phyloP scores from a whole-genome alignment of 2,888 invertebrate species.

The Cataglyphis rosenhaueri region DNA sequence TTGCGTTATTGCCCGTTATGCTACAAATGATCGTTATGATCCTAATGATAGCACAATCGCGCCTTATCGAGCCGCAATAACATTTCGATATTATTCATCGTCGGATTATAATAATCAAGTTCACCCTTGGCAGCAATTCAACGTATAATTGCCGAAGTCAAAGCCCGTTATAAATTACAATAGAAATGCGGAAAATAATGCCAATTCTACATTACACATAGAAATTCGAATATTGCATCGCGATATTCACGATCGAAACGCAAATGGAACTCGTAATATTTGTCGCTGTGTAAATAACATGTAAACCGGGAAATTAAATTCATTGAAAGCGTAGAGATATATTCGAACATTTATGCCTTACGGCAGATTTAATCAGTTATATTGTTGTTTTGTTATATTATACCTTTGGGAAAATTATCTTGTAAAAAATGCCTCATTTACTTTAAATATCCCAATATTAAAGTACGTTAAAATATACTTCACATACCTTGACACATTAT shows the following conservation, averaged over 20 bases:
- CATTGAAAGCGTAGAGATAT: neutral
- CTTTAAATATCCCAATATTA: constrained; percentile 12
- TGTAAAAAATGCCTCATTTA: constrained; percentile 2
- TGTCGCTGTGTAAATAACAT: constrained; percentile 31
- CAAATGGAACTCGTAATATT: constrained; percentile 26
- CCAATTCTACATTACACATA: neutral
- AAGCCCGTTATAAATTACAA: neutral
- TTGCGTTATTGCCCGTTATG: neutral
- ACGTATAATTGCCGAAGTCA: neutral
- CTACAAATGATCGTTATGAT: constrained; percentile 17
- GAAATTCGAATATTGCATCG: neutral
- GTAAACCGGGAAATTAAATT: constrained; percentile 45
- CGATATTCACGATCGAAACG: constrained; percentile 34
- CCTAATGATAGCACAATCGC: constrained; percentile 17
- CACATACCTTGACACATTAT: constrained; percentile 85
- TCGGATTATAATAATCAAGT: constrained; percentile 10
- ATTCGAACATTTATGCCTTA: constrained; percentile 19
- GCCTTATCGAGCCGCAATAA: constrained; percentile 20
- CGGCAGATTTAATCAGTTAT: constrained; percentile 28
- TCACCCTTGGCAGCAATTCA: constrained; percentile 7
- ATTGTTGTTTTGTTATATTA: neutral
- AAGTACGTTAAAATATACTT: neutral
- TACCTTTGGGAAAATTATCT: neutral
- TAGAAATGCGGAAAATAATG: constrained; percentile 23
- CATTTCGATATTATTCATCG: neutral